Evolutionary conservation across 1,140 invertebrate species (phyloP).

Genomic region (Eriocheir sinensis): DNA sequence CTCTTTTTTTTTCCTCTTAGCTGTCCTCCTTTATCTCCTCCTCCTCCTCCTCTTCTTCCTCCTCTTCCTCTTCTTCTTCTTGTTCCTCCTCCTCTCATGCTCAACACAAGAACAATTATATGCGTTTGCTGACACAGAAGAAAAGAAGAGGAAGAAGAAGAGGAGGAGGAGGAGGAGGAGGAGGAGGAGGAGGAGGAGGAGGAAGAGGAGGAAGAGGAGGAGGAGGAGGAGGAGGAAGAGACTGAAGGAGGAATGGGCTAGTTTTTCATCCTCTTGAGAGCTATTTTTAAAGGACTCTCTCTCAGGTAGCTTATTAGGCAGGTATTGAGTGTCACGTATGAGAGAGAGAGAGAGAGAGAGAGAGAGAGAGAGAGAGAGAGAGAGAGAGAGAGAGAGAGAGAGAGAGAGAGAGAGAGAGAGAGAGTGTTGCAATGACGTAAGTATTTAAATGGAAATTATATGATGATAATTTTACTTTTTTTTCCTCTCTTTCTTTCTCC

Average conservation of each 20-base stretch:
- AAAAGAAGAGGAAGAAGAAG: constrained; percentile 5
- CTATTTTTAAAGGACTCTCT: too few species aligned
- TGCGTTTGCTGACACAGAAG: constrained; percentile 30
- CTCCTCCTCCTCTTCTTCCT: not conserved
- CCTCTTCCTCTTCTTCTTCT: not conserved
- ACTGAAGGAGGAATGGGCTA: too few species aligned
- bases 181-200: constrained; percentile 23
- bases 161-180: constrained; percentile 17
- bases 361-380: constrained; percentile 33
- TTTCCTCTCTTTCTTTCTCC: too few species aligned
- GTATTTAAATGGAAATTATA: too few species aligned
- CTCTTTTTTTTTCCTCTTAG: not conserved
- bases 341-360: not conserved
- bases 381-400: not conserved
- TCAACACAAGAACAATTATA: constrained; percentile 49
- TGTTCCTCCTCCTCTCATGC: not conserved
- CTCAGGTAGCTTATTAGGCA: too few species aligned
- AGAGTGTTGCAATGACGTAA: too few species aligned
- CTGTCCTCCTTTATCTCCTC: not conserved
- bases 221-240: too few species aligned
- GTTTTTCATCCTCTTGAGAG: too few species aligned
- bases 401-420: too few species aligned
- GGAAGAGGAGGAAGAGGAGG: not conserved
- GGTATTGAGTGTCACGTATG: too few species aligned
- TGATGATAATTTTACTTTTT: too few species aligned